phyloP scores from a whole-genome alignment of 2,888 invertebrate genomes.

The Rotaria macrura region DNA sequence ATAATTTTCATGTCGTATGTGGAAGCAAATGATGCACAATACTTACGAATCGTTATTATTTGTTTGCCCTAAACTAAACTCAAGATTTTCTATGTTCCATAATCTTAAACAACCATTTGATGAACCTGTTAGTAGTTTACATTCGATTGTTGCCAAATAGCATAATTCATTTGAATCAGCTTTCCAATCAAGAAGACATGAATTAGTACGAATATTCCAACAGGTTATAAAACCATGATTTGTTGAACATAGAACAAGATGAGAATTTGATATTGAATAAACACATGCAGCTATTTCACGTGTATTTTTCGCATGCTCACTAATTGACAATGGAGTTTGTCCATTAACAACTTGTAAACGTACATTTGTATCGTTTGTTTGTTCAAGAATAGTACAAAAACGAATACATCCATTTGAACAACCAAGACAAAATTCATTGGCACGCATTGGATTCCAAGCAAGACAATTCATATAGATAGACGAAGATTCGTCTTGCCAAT shows the following conservation, averaged over 20 bases:
- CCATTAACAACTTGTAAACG: constrained; percentile 43
- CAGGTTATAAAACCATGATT: constrained; percentile 44
- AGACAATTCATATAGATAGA: not conserved
- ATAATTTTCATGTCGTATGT: not conserved
- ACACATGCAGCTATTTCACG: constrained; percentile 44
- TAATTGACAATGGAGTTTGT: constrained; percentile 39
- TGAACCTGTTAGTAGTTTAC: constrained; percentile 32
- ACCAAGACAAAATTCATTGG: constrained; percentile 46
- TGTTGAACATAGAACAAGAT: constrained; percentile 43
- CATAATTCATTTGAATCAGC: constrained; percentile 46
- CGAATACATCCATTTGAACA: constrained; percentile 42
- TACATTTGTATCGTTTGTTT: not conserved
- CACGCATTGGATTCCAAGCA: constrained; percentile 25
- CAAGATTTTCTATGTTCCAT: constrained; percentile 31
- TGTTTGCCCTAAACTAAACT: not conserved
- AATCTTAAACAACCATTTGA: constrained; percentile 25
- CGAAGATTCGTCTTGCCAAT: not conserved
- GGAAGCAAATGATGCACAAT: too few relatives aligned
- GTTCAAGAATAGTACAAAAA: constrained; percentile 47
- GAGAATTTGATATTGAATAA: constrained; percentile 42
- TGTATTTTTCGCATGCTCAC: constrained; percentile 27
- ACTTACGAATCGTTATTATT: not conserved
- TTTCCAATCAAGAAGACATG: constrained; percentile 49
- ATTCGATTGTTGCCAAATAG: constrained; percentile 34
- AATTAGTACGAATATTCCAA: constrained; percentile 47